Base-by-base conservation (phyloP, 2,888 invertebrate species). In the Lycocerus yunnanus region DNA sequence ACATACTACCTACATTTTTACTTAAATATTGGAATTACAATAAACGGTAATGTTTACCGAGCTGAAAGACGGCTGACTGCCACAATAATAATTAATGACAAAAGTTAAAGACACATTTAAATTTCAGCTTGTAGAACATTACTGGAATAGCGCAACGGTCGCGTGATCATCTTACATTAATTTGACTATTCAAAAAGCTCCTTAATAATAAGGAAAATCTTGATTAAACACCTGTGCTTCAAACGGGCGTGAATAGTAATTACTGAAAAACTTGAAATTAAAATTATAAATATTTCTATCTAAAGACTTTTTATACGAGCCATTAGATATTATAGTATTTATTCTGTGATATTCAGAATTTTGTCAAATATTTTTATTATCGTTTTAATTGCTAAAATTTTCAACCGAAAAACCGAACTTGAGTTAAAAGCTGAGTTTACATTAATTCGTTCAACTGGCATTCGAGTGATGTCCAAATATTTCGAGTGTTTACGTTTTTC, bases 311-410 rank as follows among this genome's bases (percentile, higher is more conserved):
- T 86, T 85, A 86, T 86, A 86, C 85, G 85, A 86, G 87, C 87
- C 87, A 87, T 84, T 87, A 87, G 87, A 83, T 85, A 86, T 75
- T 73, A 73, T 87, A 87, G 87, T 86, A 84, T 86, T 86, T 84
- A 86, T 87, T 87, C 87, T 87, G 87, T 87, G 87, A 87, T 87
- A 87, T 84, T 86, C 86, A 87, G 86, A 87, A 86, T 87, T 85
- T 84, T 85, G 78, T 81, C 80, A 83, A 82, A 83, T 83, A 83
- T 83, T 82, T 80, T 81, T 78, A 78, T 73, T 65, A 68, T 68
- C n/a, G 43, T 43, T 43, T 43, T 43, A 43, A 43, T 72, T 72
- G 69, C 78, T 80, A 81, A 76, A 78, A 69, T 63, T 59, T 61
- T 75, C 61, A 69, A 72, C 66, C 66, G 27, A 65, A 72, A 72